A percentile compares a stretch with the other conserved stretches of the same genome.
Evolutionary conservation across 2,797 vertebrate species (phyloP).

Genomic region (Melanotaenia trifasciata): DNA sequence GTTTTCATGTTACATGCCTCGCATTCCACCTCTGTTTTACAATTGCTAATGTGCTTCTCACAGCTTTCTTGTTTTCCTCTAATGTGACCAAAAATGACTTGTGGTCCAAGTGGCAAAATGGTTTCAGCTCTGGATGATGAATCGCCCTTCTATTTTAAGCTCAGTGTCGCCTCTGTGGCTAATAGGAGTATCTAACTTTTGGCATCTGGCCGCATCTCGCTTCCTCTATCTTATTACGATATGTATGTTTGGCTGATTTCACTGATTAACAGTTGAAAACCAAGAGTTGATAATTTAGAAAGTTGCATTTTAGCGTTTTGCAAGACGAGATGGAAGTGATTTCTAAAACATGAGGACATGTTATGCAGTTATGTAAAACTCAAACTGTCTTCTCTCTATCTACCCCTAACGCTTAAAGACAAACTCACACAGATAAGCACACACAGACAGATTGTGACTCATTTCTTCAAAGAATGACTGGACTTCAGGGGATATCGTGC

Average conservation of each 20-base stretch:
- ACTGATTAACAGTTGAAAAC: conserved; percentile 45
- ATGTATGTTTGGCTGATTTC: conserved; percentile 29
- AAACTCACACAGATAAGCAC: conserved; percentile 15
- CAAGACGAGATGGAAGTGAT: conserved; percentile 57
- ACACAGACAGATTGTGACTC: conserved; percentile 67
- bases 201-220: conserved; percentile 49
- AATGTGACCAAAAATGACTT: conserved; percentile 76
- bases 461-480: conserved; percentile 68
- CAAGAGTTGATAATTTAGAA: conserved; percentile 45
- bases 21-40: conserved; percentile 83
- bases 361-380: conserved; percentile 45
- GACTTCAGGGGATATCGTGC: conserved; percentile 58
- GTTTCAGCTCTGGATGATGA: conserved; percentile 66
- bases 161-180: conserved; percentile 29
- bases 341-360: conserved; percentile 30
- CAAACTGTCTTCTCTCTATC: conserved; percentile 9
- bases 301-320: conserved; percentile 55
- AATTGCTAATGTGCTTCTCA: conserved; percentile 79
- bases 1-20: conserved; percentile 82
- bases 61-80: conserved; percentile 75
- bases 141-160: conserved; percentile 66
- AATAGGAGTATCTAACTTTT: conserved; percentile 44
- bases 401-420: not conserved
- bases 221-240: conserved; percentile 38
- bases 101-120: conserved; percentile 64